Evolutionary conservation across 1,140 invertebrate species (phyloP), one percentile per base, ranked within the genome.

Genomic region (Macrobrachium rosenbergii): DNA sequence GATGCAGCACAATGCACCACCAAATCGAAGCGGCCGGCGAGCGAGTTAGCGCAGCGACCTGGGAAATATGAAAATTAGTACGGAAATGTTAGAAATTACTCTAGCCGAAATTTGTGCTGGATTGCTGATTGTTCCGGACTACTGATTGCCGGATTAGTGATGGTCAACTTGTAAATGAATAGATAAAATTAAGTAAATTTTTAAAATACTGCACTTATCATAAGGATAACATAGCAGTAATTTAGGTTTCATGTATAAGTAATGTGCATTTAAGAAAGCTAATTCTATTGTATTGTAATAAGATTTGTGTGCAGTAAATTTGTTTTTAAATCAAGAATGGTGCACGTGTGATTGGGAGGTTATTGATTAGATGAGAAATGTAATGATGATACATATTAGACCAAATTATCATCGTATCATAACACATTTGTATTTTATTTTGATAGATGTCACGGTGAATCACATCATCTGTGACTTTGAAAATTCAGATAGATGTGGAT

Each of bases 391-490:
- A 75, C 23, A 23, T 7, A 37, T 45, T 0, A 52, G 7, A 52
- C 52, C 52, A 52, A 52, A 10, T 52, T 52, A 52, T 12, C 52
- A 52, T 12, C 6, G 60, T 59, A 3, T 2, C n/a, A 17, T 7
- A 14, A 16, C 21, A 6, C 7, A 60, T 1, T 16, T 37, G 8
- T 37, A 21, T 67, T 28, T 11, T 12, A 14, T 45, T 67, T 43
- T 28, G 2, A 21, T 62, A 76, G 82, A 28, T 62, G 69, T 75
- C 14, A 52, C 43, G 2, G 28, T 37, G 23, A 69, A 72, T 10
- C 17, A 52, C 21, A 37, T 87, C 14, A 64, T 17, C 52, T 87
- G 84, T 45, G 84, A 87, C 78, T 87, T 87, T 52, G 84, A 87
- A 59, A 75, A 63, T 23, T 63, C 76, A 5, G 78, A 87, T 14